These are phyloP conservation scores for Tokudaia muenninki DNA, from an alignment of 2,797 vertebrate species.

Conservation along the genomic window DNA sequence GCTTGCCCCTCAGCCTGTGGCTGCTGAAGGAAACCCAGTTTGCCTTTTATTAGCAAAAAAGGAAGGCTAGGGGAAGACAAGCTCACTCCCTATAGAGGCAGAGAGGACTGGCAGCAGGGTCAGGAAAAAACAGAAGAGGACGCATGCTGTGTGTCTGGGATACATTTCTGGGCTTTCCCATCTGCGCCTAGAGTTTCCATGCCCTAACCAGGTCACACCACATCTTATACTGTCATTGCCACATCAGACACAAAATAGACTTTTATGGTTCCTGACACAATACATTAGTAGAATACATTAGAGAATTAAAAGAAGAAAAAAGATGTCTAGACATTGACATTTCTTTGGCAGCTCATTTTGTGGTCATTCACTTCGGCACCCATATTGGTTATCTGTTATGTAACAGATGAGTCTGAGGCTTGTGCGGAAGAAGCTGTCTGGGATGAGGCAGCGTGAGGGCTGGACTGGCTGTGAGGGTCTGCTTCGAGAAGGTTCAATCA, in stretches of 20 bases:
- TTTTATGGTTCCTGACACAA: background rate
- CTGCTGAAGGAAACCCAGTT: conserved; percentile 22
- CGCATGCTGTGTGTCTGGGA: background rate
- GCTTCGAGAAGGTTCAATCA: background rate
- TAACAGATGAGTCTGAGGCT: background rate
- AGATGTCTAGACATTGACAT: background rate
- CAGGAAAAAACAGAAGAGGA: background rate
- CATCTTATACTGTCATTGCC: background rate
- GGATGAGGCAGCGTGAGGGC: background rate
- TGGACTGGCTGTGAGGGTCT: background rate
- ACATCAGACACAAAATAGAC: background rate
- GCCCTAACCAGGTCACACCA: background rate
- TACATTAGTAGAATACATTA: background rate
- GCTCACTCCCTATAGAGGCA: background rate
- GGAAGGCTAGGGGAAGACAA: background rate
- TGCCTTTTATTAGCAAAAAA: conserved; percentile 29
- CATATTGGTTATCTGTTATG: background rate
- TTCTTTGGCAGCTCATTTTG: background rate
- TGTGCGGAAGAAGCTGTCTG: background rate
- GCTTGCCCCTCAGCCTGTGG: background rate
- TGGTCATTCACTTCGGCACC: background rate
- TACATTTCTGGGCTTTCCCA: background rate
- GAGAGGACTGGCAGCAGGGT: background rate
- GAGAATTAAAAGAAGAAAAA: conserved; percentile 10
- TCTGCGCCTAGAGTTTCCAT: background rate